Conservation (phyloP, 2,797 vertebrate genomes). For the Aeoliscus strigatus region DNA sequence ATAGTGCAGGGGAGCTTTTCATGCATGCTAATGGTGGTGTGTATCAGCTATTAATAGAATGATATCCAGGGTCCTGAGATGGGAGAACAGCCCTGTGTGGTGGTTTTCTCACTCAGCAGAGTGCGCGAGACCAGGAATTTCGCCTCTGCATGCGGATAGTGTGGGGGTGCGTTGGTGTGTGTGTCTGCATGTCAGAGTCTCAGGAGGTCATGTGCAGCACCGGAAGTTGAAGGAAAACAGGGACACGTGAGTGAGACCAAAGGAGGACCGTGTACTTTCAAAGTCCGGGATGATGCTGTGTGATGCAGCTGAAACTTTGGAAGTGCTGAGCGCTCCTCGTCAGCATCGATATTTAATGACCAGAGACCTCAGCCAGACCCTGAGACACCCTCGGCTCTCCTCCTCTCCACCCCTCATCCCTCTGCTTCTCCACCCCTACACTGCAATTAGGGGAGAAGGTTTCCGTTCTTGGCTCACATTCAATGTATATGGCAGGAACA, state of each 20-base stretch:
- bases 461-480: constrained; percentile 51
- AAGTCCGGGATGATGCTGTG: constrained; percentile 25
- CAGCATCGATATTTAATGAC: constrained; percentile 77
- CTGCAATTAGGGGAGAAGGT: constrained; percentile 28
- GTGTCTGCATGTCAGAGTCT: constrained; percentile 21
- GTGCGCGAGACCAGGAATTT: constrained; percentile 17
- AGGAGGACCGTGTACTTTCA: constrained; percentile 24
- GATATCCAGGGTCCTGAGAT: constrained; percentile 45
- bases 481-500: constrained; percentile 37
- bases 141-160: constrained; percentile 25
- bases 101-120: constrained; percentile 5
- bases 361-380: constrained; percentile 60
- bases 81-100: constrained; percentile 24
- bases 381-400: constrained; percentile 24
- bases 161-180: constrained; percentile 11
- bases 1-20: constrained; percentile 69
- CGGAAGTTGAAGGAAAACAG: not conserved
- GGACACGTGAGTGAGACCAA: constrained; percentile 30
- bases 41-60: constrained; percentile 71
- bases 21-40: constrained; percentile 66
- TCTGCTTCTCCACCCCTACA: constrained; percentile 59
- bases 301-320: constrained; percentile 56
- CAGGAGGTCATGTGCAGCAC: constrained; percentile 22
- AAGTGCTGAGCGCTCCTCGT: constrained; percentile 56
- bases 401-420: constrained; percentile 35